Evolutionary conservation across 35 echinoderm and acorn worm genomes (phyloP).

Genomic region (Chiridota heheva): DNA sequence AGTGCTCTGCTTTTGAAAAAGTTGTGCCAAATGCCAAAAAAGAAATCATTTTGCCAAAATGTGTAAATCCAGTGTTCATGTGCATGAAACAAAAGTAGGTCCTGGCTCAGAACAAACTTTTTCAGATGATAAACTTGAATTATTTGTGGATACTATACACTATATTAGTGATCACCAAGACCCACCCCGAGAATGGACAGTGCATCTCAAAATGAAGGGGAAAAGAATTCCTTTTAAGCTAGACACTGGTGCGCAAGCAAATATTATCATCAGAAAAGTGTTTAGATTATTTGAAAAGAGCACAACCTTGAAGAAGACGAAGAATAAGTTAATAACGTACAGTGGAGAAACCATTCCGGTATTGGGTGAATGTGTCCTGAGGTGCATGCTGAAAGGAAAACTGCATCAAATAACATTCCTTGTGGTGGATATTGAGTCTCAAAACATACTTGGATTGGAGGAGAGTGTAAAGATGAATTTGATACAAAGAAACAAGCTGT

Average conservation of each 20-base stretch:
- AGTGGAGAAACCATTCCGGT: no score
- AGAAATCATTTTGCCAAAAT: neutral
- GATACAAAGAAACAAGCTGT: no score
- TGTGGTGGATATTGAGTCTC: no score
- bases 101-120: no score
- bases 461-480: no score
- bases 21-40: slow-evolving; percentile 25
- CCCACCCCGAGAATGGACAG: neutral
- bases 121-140: no score
- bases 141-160: no score
- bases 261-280: neutral
- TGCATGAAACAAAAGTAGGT: neutral
- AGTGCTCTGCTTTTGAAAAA: slow-evolving; percentile 43
- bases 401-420: no score
- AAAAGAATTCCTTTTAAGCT: slow-evolving; percentile 1
- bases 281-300: neutral
- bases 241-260: slow-evolving; percentile 20
- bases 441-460: no score
- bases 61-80: neutral
- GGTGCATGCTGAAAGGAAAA: no score
- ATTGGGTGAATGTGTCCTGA: no score
- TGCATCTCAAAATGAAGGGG: neutral
- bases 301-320: neutral
- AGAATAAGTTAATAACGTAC: neutral
- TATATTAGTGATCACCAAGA: no score